Base-by-base conservation (phyloP, 2,797 vertebrate genomes). In the Pelobates cultripes region DNA sequence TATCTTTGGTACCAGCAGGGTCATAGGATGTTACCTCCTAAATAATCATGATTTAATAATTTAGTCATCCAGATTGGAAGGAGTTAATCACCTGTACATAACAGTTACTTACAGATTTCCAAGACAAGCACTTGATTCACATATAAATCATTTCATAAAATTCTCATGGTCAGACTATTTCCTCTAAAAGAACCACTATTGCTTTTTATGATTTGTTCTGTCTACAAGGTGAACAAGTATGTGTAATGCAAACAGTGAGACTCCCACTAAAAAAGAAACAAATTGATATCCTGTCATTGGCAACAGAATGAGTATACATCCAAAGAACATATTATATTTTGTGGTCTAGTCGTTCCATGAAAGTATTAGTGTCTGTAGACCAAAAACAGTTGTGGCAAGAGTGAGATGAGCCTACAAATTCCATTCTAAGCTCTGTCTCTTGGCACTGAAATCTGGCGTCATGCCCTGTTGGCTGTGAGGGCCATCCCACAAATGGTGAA, bases 311-410 rank as follows among this genome's bases (percentile, higher is more conserved):
- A 10, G 13, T 17, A 43, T 28, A 8, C 13, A 3, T 15, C 42
- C n/a, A 8, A 9, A 57, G 47, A 4, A 68, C 7, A 66, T 51
- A 42, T 53, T 47, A 45, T 42, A 47, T 15, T 12, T 51, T 75
- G 43, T 70, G 44, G 15, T 67, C 41, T 12, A 68, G 43, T 70
- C 64, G 40, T 61, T 72, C 75, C 57, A 13, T 67, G 10, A 47
- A 66, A n/a, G 17, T 12, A 53, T 40, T 66, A 55, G 70, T 82
- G 69, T 45, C 7, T 73, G 4, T 81, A 12, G 44, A 51, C 68
- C 53, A 15, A 2, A 45, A 55, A 81, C 51, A 45, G 69, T 57
- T 67, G 80, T 77, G 63, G 70, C 64, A 82, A 72, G 41, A 9
- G 53, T 66, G 79, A 69, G 42, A 7, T 77, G 73, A 71, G 13